Percentiles rank a stretch among this genome's conserved stretches.
Evolutionary conservation across 1,140 invertebrate species (phyloP).

Genomic region (Drosophila albomicans): DNA sequence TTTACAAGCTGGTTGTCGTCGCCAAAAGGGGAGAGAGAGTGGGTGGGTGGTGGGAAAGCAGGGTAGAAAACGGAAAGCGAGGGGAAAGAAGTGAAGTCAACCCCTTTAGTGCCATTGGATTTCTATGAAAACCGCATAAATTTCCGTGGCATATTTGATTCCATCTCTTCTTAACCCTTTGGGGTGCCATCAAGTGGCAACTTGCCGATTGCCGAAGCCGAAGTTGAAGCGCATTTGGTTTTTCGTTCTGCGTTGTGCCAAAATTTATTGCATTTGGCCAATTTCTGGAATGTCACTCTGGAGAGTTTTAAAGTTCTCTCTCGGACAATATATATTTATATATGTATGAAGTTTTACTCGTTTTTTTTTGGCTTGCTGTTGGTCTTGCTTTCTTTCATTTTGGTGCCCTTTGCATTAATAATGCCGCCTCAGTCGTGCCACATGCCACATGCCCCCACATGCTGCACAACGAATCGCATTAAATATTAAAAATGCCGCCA

Average conservation of each 20-base stretch:
- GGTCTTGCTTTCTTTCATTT: conserved; percentile 53
- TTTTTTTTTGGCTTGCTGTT: background rate
- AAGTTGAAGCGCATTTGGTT: background rate
- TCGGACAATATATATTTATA: conserved; percentile 4
- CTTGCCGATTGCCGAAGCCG: background rate
- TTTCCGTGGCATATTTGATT: conserved; percentile 61
- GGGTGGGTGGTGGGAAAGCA: background rate
- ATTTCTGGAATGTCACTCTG: conserved; percentile 83
- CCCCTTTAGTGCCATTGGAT: conserved; percentile 72
- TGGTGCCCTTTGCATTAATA: conserved; percentile 74
- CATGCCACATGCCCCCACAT: conserved; percentile 2
- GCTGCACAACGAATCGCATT: conserved; percentile 63
- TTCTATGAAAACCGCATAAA: conserved; percentile 83
- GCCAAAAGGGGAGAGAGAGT: background rate
- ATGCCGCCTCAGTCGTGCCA: conserved; percentile 54
- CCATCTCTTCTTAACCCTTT: conserved; percentile 49
- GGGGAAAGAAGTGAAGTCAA: background rate
- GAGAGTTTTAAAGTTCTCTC: conserved; percentile 76
- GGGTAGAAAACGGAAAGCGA: too few species aligned
- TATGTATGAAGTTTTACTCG: background rate
- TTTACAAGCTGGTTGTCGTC: conserved; percentile 57
- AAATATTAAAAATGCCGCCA: conserved; percentile 81
- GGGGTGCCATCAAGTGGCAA: conserved; percentile 60
- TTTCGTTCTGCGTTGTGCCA: conserved; percentile 1
- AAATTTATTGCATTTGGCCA: conserved; percentile 82